These are phyloP conservation scores for Monopis laevigella DNA, from an alignment of 2,888 invertebrate species.

Conservation along the genomic window DNA sequence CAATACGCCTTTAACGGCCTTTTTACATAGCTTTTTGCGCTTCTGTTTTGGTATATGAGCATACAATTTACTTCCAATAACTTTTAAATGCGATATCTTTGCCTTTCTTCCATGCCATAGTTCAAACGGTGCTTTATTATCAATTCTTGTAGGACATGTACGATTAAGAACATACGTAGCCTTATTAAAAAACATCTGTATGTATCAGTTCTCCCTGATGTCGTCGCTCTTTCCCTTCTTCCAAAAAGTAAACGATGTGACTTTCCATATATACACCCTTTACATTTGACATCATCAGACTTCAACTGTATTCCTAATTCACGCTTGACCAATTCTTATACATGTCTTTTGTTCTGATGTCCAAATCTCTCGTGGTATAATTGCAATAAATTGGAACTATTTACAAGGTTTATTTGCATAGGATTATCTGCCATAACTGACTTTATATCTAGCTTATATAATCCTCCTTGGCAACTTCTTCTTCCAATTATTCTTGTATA, in stretches of 20 bases:
- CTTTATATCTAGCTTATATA: no score
- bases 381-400: slow-evolving; percentile 10
- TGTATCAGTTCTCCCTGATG: slow-evolving; percentile 13
- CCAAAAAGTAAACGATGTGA: slow-evolving; percentile 15
- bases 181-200: slow-evolving; percentile 8
- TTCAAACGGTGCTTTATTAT: no score
- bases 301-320: slow-evolving; percentile 14
- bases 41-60: neutral
- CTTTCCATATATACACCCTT: slow-evolving; percentile 17
- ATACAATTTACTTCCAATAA: neutral
- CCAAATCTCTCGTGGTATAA: slow-evolving; percentile 15
- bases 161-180: no score
- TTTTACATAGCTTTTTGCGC: neutral
- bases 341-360: slow-evolving; percentile 16
- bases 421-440: no score
- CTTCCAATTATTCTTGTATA: no score
- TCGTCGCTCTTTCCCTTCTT: slow-evolving; percentile 14
- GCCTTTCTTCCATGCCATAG: no score
- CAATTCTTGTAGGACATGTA: no score
- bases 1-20: neutral
- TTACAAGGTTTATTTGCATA: no score
- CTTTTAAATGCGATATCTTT: neutral
- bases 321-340: slow-evolving; percentile 12
- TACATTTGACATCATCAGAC: slow-evolving; percentile 9
- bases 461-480: no score